Evolutionary conservation across 2,113 vertebrate species (phyloP), one percentile per base, ranked within the genome.

Genomic region (Saccopteryx bilineata): DNA sequence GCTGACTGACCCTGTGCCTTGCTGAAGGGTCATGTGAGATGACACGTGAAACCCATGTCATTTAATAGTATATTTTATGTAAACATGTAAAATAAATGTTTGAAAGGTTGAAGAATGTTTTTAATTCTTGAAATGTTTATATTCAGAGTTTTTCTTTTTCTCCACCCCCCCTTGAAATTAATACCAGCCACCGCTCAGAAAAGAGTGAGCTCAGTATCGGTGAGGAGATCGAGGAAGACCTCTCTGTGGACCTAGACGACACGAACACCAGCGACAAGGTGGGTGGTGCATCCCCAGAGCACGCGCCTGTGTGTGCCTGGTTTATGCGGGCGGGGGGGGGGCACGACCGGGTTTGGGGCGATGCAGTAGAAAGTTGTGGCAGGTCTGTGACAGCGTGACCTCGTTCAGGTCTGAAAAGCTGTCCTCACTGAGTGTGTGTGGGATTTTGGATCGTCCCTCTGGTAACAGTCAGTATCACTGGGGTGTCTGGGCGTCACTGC

Each of bases 221-320:
- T 1, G 99, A 99, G 97, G 99, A 99, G 97, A 99, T 99, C 39
- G 99, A 99, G 48, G 98, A 98, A 65, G 99, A 99, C 58, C 98
- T 99, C 28, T 99, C 99, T 69, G 98, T 99, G 66, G 99, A 99
- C 19, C 98, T 98, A 17, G 99, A 99, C 0, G 99, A 99, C 69
- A 95, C 98, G 48, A 98, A 97, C 81, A 82, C 96, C 97, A 99
- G 99, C 79, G 98, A 99, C 83, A 99, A 99, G 98, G 99, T 99
- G 98, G 50, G 97, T 33, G 28, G 0, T 1, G 39, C 39, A 39
- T 39, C 39, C 39, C 39, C 39, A 39, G 39, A 39, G 39, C 39
- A 3, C 39, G 39, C 39, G 39, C 39, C 39, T 39, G 39, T 39
- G 39, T 39, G 39, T 39, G 39, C 39, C 39, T 39, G 39, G 39